A percentile compares a stretch with the other conserved stretches of the same genome.
These are phyloP conservation scores for Tortrix viridana DNA, from an alignment of 2,888 invertebrate genomes.

Conservation along the genomic window DNA sequence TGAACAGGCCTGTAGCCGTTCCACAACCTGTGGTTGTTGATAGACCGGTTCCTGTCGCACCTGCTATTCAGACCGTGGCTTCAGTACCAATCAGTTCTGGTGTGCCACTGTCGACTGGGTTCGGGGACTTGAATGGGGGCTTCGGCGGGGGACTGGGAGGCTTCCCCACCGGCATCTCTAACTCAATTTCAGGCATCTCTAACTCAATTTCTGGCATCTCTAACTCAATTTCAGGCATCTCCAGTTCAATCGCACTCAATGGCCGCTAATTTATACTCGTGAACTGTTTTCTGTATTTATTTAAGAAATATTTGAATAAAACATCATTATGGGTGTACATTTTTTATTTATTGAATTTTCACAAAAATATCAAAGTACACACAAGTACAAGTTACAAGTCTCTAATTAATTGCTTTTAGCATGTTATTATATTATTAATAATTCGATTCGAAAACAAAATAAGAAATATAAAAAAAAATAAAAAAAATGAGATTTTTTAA, in stretches of 20 bases:
- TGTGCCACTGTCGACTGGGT: conserved; percentile 32
- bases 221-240: conserved; percentile 33
- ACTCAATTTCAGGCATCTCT: conserved; percentile 30
- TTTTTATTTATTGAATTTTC: conserved; percentile 22
- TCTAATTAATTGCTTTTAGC: too few relatives aligned
- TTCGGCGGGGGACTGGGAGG: conserved; percentile 38
- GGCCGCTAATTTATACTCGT: conserved; percentile 32
- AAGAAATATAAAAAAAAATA: too few relatives aligned
- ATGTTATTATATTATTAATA: background rate
- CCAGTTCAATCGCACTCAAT: conserved; percentile 24
- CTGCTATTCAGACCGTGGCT: conserved; percentile 39
- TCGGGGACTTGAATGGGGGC: conserved; percentile 20
- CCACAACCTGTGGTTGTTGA: conserved; percentile 68
- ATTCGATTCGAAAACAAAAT: too few relatives aligned
- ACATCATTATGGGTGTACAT: conserved; percentile 34
- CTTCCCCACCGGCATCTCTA: conserved; percentile 38
- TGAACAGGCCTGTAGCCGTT: conserved; percentile 62
- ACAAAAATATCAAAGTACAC: background rate
- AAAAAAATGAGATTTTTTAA: too few relatives aligned
- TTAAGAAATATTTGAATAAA: conserved; percentile 33
- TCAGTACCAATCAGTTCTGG: conserved; percentile 35
- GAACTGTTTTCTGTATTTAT: conserved; percentile 24
- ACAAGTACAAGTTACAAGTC: background rate
- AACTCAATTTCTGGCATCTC: conserved; percentile 27
- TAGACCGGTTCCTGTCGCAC: conserved; percentile 57